phyloP scores from a whole-genome alignment of 92 coral and sea anemone genomes.

The Porites evermanni region DNA sequence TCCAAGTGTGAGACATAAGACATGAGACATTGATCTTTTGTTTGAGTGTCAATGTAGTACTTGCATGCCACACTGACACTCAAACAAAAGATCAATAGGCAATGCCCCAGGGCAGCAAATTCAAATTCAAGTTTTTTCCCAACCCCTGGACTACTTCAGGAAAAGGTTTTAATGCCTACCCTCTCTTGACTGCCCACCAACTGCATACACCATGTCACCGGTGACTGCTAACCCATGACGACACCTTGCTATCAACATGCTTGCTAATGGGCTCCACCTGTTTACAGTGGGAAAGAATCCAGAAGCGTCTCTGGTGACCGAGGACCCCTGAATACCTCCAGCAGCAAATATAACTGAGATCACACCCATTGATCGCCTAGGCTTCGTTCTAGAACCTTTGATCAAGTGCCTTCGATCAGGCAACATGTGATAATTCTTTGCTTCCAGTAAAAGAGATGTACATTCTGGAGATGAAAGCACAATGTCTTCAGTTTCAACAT shows the following conservation, averaged over 20 bases:
- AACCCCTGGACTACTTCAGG: too few species aligned
- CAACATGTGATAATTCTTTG: constrained; percentile 96
- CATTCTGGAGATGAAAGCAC: constrained; percentile 88
- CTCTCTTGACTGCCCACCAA: constrained; percentile 99
- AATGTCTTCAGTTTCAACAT: constrained; percentile 92
- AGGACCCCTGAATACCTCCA: constrained; percentile 95
- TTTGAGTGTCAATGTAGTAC: too few species aligned
- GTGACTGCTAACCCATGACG: constrained; percentile 96
- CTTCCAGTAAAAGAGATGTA: constrained; percentile 88
- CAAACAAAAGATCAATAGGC: too few species aligned
- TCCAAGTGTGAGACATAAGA: too few species aligned
- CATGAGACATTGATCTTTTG: too few species aligned
- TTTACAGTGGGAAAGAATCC: constrained; percentile 89
- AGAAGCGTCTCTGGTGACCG: constrained; percentile 89
- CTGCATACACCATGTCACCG: constrained; percentile 99
- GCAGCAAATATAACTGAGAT: constrained; percentile 96
- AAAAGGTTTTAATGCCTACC: constrained; percentile 53
- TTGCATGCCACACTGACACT: too few species aligned
- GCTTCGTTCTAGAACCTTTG: constrained; percentile 87
- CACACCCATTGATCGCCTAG: constrained; percentile 94
- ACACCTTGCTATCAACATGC: constrained; percentile 93
- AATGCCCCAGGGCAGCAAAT: too few species aligned
- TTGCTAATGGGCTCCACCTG: constrained; percentile 89
- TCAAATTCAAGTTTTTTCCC: too few species aligned
- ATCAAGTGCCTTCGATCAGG: constrained; percentile 97